phyloP scores from a whole-genome alignment of 2,888 invertebrate genomes.

The Temnothorax rugatulus region DNA sequence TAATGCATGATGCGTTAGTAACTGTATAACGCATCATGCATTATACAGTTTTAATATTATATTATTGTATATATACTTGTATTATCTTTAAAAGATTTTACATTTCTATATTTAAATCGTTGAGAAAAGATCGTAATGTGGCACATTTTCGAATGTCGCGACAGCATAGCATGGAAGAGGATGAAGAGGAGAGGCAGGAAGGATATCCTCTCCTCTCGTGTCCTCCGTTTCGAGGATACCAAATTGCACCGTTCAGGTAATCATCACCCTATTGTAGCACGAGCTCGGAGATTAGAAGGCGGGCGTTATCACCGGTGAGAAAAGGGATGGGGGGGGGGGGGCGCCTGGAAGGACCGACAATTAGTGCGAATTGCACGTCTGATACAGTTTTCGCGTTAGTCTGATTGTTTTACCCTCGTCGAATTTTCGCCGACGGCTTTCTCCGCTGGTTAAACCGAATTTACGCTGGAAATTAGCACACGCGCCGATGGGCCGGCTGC shows the following conservation, averaged over 20 bases:
- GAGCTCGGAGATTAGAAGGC: slow-evolving; percentile 53
- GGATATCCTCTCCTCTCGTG: slow-evolving; percentile 13
- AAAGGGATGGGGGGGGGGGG: slow-evolving; percentile 11
- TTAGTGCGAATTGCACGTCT: slow-evolving; percentile 80
- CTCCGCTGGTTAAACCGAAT: slow-evolving; percentile 75
- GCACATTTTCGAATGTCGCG: slow-evolving; percentile 50
- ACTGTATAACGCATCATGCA: neutral
- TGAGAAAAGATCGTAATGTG: neutral
- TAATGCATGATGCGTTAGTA: too few relatives aligned
- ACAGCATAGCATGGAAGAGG: slow-evolving; percentile 46
- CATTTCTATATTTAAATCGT: neutral
- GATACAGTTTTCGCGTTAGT: slow-evolving; percentile 82
- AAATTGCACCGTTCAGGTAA: slow-evolving; percentile 69
- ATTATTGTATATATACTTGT: neutral
- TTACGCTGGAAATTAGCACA: slow-evolving; percentile 77
- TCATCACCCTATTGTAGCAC: slow-evolving; percentile 73
- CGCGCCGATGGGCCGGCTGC: slow-evolving; percentile 4
- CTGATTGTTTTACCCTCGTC: slow-evolving; percentile 79
- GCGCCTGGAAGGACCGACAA: slow-evolving; percentile 70
- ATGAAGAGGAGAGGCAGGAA: slow-evolving; percentile 16
- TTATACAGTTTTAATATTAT: neutral
- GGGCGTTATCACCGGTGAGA: slow-evolving; percentile 56
- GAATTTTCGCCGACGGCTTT: slow-evolving; percentile 62
- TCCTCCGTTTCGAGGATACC: slow-evolving; percentile 42
- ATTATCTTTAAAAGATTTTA: neutral